Conservation (phyloP, 2,113 vertebrate genomes). For the Elachura formosa region DNA sequence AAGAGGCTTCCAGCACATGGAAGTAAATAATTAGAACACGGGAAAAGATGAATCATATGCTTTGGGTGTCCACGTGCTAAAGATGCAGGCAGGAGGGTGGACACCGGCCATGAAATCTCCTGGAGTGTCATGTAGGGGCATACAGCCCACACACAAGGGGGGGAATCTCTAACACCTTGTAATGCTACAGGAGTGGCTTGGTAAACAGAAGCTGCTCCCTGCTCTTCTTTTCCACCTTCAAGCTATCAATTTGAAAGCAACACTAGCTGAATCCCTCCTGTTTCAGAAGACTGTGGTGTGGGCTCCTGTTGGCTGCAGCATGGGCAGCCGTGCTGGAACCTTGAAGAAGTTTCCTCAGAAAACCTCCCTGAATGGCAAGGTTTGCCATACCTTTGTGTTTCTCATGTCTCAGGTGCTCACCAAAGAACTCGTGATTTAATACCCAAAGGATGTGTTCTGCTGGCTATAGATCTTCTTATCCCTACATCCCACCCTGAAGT, state of each 20-base stretch:
- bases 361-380: background rate
- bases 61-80: background rate
- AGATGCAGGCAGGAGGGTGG: background rate
- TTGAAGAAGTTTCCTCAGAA: background rate
- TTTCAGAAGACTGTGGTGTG: background rate
- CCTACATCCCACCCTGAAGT: background rate
- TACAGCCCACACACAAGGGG: rapidly evolving
- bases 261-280: background rate
- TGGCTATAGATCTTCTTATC: background rate
- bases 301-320: background rate
- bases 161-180: background rate
- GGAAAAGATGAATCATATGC: background rate
- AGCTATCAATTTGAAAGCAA: background rate
- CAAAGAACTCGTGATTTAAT: background rate
- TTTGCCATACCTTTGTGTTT: background rate
- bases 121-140: rapidly evolving
- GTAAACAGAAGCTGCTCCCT: background rate
- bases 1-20: background rate
- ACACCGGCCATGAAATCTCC: background rate
- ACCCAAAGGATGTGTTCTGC: background rate
- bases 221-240: background rate
- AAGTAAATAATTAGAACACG: background rate
- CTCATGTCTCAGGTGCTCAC: background rate
- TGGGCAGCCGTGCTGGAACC: background rate
- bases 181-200: background rate